These are phyloP conservation scores for Brachyalestes nurse DNA, from an alignment of 2,797 vertebrate genomes.

Conservation along the genomic window DNA sequence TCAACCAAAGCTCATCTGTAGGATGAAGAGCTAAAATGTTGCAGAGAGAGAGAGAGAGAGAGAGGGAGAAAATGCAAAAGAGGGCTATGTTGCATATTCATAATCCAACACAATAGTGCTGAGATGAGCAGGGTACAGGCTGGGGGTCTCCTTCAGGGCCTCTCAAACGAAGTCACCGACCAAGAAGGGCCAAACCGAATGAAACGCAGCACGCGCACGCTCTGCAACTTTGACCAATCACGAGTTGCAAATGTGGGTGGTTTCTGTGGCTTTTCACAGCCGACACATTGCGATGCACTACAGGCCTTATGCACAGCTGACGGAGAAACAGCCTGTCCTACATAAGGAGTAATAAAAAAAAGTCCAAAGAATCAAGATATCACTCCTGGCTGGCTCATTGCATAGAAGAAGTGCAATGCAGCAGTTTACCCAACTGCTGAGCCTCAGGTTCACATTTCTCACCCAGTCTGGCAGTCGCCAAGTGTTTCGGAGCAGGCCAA, in stretches of 20 bases:
- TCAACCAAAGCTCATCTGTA: conserved; percentile 59
- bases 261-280: conserved; percentile 27
- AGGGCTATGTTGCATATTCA: conserved; percentile 49
- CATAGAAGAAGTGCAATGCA: conserved; percentile 14
- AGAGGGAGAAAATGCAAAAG: conserved; percentile 36
- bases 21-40: conserved; percentile 55
- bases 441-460: conserved; percentile 29
- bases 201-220: neutral
- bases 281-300: conserved; percentile 30
- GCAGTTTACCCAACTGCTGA: conserved; percentile 38
- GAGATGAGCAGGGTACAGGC: conserved; percentile 21
- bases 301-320: conserved; percentile 37
- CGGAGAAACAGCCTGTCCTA: conserved; percentile 51
- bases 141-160: conserved; percentile 26
- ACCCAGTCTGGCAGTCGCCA: conserved; percentile 46
- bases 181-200: conserved; percentile 11
- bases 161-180: neutral
- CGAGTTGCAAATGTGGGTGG: conserved; percentile 22
- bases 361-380: conserved; percentile 7
- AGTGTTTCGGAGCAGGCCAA: conserved; percentile 53
- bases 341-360: conserved; percentile 36
- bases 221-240: conserved; percentile 27
- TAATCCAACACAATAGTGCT: conserved; percentile 22
- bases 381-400: conserved; percentile 12
- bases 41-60: conserved; percentile 31